phyloP scores from a whole-genome alignment of 2,797 vertebrate species.

The Falco columbarius region DNA sequence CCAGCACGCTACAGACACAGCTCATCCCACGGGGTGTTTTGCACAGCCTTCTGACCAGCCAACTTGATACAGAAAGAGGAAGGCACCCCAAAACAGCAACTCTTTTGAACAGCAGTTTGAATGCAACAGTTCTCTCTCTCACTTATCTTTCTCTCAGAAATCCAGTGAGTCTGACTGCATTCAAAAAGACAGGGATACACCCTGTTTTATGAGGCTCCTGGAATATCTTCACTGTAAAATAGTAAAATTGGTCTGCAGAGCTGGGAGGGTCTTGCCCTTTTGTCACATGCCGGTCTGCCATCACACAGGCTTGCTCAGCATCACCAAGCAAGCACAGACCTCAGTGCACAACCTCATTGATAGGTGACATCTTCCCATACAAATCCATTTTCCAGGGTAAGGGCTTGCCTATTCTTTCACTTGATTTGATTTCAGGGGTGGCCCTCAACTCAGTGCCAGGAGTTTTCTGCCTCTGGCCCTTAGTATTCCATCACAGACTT shows the following conservation, averaged over 20 bases:
- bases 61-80: background rate
- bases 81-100: fast-evolving
- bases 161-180: background rate
- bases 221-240: background rate
- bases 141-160: background rate
- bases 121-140: background rate
- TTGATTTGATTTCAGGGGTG: background rate
- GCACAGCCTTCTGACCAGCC: background rate
- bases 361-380: background rate
- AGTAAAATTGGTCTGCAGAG: background rate
- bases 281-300: background rate
- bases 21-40: background rate
- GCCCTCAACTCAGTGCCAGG: background rate
- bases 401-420: background rate
- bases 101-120: background rate
- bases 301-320: background rate
- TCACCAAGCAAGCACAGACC: background rate
- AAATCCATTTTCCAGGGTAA: background rate
- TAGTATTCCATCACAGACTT: background rate
- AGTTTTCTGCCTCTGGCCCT: background rate
- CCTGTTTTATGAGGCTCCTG: background rate
- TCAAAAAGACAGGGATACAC: background rate
- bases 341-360: background rate
- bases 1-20: too few species aligned
- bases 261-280: background rate